Percentiles rank a stretch among this genome's conserved stretches.
Conservation (phyloP, 1,140 invertebrate species). For the Leptopilina boulardi region DNA sequence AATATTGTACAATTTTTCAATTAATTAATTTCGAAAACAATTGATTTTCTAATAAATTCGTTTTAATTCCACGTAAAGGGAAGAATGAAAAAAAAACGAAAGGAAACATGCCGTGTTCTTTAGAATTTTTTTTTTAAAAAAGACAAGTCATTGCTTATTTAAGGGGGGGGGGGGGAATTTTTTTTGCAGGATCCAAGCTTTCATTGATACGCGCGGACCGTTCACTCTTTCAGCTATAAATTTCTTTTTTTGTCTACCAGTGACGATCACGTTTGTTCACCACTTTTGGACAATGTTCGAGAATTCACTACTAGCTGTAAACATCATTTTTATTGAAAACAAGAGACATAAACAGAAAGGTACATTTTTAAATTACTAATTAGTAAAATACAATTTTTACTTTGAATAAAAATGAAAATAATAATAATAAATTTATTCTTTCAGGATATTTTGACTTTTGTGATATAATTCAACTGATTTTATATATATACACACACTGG, state of each 20-base stretch:
- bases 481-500: not conserved
- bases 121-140: constrained; percentile 5
- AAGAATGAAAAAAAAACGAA: not conserved
- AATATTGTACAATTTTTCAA: not conserved
- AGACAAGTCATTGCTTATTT: constrained; percentile 28
- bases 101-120: not conserved
- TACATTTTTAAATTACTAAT: not conserved
- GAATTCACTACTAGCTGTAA: constrained; percentile 11
- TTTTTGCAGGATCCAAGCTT: not conserved
- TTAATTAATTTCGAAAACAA: not conserved
- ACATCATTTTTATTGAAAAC: not conserved
- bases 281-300: constrained; percentile 18
- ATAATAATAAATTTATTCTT: not conserved
- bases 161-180: too few relatives aligned
- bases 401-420: not conserved
- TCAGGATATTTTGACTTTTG: not conserved
- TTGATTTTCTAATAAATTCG: not conserved
- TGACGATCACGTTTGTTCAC: not conserved
- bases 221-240: constrained; percentile 26
- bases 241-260: constrained; percentile 29
- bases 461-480: not conserved
- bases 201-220: constrained; percentile 25
- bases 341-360: not conserved
- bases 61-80: not conserved
- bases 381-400: not conserved